Conservation (phyloP, 2,888 invertebrate genomes). For the Plutella xylostella region DNA sequence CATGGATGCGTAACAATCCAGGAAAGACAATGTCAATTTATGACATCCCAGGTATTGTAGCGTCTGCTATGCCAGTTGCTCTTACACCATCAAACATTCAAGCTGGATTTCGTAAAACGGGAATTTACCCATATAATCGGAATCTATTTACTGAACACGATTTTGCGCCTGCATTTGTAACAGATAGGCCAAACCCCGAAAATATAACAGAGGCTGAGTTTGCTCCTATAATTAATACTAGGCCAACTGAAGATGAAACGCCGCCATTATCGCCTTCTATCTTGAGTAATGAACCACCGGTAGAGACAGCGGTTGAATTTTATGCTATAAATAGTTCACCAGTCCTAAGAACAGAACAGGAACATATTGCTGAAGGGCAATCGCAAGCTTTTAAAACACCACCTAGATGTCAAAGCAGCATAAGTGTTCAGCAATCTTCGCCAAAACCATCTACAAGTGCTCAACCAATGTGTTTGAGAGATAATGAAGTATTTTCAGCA, state of each 20-base stretch:
- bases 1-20: conserved; percentile 13
- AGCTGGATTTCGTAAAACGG: conserved; percentile 2
- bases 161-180: conserved; percentile 3
- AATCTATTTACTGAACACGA: not conserved
- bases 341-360: not conserved
- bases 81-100: conserved; percentile 2
- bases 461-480: too few species aligned
- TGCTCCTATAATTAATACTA: too few species aligned
- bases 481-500: too few species aligned
- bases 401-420: not conserved
- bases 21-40: conserved; percentile 15
- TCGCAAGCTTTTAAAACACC: too few species aligned
- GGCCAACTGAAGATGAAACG: too few species aligned
- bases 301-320: not conserved
- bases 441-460: not conserved
- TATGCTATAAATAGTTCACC: not conserved
- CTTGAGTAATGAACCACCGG: not conserved
- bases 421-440: not conserved
- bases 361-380: not conserved
- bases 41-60: conserved; percentile 13
- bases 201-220: too few species aligned
- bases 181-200: not conserved
- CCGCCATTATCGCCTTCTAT: not conserved
- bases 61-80: not conserved
- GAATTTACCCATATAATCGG: conserved; percentile 5